Conservation (phyloP, 2,888 invertebrate species). For the Malthinus seriepunctatus region DNA sequence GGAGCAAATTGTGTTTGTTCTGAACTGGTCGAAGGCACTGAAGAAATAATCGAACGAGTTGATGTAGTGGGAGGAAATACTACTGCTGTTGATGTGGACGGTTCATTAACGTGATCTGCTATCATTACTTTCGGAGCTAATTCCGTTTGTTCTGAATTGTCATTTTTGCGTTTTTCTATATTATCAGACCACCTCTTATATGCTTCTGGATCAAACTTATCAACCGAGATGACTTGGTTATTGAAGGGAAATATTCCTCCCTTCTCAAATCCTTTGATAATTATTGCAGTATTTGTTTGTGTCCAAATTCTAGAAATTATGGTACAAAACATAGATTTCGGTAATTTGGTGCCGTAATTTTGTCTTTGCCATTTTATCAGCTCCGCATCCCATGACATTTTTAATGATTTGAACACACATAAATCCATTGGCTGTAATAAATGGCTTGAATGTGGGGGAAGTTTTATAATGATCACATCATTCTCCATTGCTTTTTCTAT, state of each 20-base stretch:
- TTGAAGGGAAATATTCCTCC: conserved; percentile 6
- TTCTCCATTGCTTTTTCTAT: conserved; percentile 33
- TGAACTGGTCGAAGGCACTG: no score
- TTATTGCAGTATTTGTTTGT: conserved; percentile 10
- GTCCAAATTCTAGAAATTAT: conserved; percentile 15
- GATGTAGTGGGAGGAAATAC: no score
- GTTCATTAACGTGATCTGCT: no score
- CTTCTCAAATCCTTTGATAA: conserved; percentile 15
- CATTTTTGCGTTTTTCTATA: neutral
- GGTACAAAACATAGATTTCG: conserved; percentile 10
- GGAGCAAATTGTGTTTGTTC: neutral
- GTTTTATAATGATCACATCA: conserved; percentile 34
- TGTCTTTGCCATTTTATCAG: conserved; percentile 18
- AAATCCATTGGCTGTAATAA: conserved; percentile 40
- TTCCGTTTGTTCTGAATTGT: neutral
- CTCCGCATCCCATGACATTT: conserved; percentile 20
- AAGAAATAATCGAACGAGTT: no score
- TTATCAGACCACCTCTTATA: conserved; percentile 1
- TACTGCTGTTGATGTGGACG: no score
- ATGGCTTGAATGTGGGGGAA: conserved; percentile 37
- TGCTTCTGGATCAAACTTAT: conserved; percentile 14
- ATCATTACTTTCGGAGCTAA: no score
- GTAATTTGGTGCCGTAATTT: conserved; percentile 19
- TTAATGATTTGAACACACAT: conserved; percentile 36
- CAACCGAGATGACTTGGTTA: conserved; percentile 10